Evolutionary conservation across 2,888 invertebrate genomes (phyloP).

Genomic region (Ernsta delagoae): DNA sequence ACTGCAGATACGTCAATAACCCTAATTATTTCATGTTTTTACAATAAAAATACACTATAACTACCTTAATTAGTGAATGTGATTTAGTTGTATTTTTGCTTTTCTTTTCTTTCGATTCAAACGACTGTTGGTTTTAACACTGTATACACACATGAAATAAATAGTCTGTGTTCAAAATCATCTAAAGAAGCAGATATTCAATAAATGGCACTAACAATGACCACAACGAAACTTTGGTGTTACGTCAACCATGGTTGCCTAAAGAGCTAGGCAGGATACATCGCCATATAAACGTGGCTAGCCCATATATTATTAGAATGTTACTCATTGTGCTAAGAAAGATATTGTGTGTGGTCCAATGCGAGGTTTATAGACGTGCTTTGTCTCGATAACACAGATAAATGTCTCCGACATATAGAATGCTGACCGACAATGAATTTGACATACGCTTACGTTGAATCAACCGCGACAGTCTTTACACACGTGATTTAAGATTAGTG

Average conservation of each 20-base stretch:
- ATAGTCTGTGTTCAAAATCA: background rate
- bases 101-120: no score
- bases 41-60: no score
- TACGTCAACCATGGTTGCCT: conserved; percentile 66
- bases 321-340: conserved; percentile 70
- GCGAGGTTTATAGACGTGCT: conserved; percentile 78
- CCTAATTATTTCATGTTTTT: background rate
- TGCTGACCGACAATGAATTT: conserved; percentile 75
- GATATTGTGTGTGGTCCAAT: conserved; percentile 84
- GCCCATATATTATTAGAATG: conserved; percentile 78
- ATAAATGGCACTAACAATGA: conserved; percentile 57
- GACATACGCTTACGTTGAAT: conserved; percentile 77
- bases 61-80: no score
- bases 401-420: conserved; percentile 79
- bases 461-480: conserved; percentile 64
- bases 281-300: conserved; percentile 67
- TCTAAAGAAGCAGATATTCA: conserved; percentile 48
- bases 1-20: background rate
- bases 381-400: conserved; percentile 84
- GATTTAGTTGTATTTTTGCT: no score
- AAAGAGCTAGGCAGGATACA: conserved; percentile 68
- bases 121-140: no score
- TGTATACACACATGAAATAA: background rate
- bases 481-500: conserved; percentile 38
- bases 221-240: conserved; percentile 40